A percentile compares a stretch with the other conserved stretches of the same genome.
phyloP scores from a whole-genome alignment of 1,140 invertebrate genomes.

The Diabrotica undecimpunctata region DNA sequence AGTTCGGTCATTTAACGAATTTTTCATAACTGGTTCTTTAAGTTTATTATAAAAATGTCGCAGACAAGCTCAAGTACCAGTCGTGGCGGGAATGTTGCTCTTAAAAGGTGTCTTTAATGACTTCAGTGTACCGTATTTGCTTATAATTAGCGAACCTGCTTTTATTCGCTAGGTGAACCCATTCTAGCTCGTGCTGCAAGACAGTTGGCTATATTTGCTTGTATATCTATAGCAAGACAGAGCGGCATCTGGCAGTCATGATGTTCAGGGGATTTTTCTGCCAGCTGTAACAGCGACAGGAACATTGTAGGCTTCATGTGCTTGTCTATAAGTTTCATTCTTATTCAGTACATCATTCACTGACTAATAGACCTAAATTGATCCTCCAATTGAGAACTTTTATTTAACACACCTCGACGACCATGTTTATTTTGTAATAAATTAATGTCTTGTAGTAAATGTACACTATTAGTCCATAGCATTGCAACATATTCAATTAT shows the following conservation, averaged over 20 bases:
- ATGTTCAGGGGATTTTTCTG: neutral
- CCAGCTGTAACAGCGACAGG: neutral
- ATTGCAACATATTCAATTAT: too few relatives aligned
- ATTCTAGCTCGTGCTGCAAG: slow-evolving; percentile 18
- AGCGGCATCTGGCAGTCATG: neutral
- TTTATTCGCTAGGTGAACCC: slow-evolving; percentile 19
- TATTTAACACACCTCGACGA: too few relatives aligned
- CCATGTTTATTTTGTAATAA: too few relatives aligned
- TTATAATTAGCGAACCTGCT: slow-evolving; percentile 16
- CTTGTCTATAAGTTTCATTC: neutral
- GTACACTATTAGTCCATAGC: too few relatives aligned
- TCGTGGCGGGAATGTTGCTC: slow-evolving; percentile 17
- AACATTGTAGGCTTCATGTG: neutral
- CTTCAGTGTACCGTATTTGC: slow-evolving; percentile 19
- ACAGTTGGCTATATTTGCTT: slow-evolving; percentile 22
- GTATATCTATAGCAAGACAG: too few relatives aligned
- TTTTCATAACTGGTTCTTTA: slow-evolving; percentile 10
- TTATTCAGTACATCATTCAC: neutral
- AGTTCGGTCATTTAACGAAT: neutral
- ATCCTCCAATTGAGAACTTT: too few relatives aligned
- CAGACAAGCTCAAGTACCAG: slow-evolving; percentile 8
- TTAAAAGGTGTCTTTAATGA: slow-evolving; percentile 26
- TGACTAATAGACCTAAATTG: neutral
- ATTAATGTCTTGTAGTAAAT: too few relatives aligned
- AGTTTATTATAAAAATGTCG: slow-evolving; percentile 25